These are phyloP conservation scores for Trilocha varians DNA, from an alignment of 2,888 invertebrate genomes.

Conservation along the genomic window DNA sequence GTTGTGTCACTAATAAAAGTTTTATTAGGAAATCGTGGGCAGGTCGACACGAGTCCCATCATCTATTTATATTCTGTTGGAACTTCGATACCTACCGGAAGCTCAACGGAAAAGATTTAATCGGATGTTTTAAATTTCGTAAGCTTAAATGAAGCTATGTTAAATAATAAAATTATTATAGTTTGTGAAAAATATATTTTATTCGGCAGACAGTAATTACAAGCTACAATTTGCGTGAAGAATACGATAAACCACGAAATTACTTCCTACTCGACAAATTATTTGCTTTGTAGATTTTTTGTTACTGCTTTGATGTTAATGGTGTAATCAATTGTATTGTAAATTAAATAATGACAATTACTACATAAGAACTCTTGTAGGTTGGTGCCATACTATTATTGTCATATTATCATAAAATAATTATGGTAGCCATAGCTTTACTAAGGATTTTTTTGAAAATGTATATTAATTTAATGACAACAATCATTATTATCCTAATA, in stretches of 20 bases:
- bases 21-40: slow-evolving; percentile 2
- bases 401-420: no score
- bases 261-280: slow-evolving; percentile 45
- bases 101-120: slow-evolving; percentile 27
- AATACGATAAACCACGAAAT: slow-evolving; percentile 61
- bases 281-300: slow-evolving; percentile 19
- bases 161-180: no score
- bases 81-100: slow-evolving; percentile 42
- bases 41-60: slow-evolving; percentile 17
- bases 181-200: no score
- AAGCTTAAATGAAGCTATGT: no score
- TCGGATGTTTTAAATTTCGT: no score
- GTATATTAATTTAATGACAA: no score
- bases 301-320: neutral
- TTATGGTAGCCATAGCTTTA: no score
- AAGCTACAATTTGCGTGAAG: slow-evolving; percentile 47
- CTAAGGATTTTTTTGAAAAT: no score
- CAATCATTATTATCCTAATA: no score
- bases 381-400: no score
- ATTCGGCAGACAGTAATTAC: slow-evolving; percentile 55
- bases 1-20: neutral
- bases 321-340: neutral
- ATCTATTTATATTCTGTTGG: slow-evolving; percentile 44
- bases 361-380: no score
- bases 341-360: no score